Evolutionary conservation across 2,113 vertebrate genomes (phyloP), one percentile per base, ranked within the genome.

Genomic region (Pelmatolapia mariae): DNA sequence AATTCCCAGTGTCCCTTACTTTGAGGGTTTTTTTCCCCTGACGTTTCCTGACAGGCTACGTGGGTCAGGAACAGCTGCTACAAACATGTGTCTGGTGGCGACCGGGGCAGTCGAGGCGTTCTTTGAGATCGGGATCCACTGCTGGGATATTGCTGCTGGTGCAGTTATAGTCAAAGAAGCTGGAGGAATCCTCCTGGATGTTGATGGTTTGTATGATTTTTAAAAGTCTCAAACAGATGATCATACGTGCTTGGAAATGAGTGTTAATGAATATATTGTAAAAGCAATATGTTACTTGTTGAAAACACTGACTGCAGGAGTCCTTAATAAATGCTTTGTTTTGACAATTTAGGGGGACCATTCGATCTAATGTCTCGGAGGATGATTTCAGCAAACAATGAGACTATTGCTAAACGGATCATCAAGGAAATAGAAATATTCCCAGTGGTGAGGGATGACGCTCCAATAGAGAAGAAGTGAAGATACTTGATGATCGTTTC

Each of bases 361-460:
- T 98, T 98, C 81, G 98, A 99, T 93, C 89, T 98, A 96, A 99
- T 98, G 98, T 99, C 98, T 79, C 96, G 97, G 83, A 97, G 98
- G 95, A 96, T 98, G 95, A 94, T 98, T 83, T 97, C 97, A 8
- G 97, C 97, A 38, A 97, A 97, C 84, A 97, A 92, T 86, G 87
- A 13, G 38, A 57, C 89, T 45, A 91, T 98, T 4, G 98, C 96
- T 10, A 86, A 97, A 57, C 95, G 97, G 81, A 97, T 98, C 95
- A 96, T 98, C 86, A 97, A 97, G 94, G 98, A 98, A 91, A 97
- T 99, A 43, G 96, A 98, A 63, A 86, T 95, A 38, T 96, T 98
- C 91, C 94, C 96, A 13, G 93, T 94, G 16, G 93, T 86, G 71
- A 96, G 98, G 85, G 98, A 99, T 9, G 98, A 98, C 31, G 96